phyloP scores from a whole-genome alignment of 92 coral and sea anemone genomes.

The Epizoanthus stellaris region DNA sequence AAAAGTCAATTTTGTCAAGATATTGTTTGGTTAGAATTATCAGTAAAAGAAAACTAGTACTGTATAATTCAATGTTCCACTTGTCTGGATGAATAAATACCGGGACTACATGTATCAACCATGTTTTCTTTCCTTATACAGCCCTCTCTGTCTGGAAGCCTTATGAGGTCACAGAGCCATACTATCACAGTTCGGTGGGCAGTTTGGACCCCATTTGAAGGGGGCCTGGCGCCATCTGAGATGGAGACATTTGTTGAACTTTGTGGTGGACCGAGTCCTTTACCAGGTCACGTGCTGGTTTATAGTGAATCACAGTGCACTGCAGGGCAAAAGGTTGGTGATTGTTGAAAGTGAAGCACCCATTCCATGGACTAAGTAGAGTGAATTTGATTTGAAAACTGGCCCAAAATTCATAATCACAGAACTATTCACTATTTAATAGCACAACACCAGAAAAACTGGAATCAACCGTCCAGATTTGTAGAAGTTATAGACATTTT shows the following conservation, averaged over 20 bases:
- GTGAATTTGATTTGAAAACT: no score
- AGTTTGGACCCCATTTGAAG: conserved; percentile 93
- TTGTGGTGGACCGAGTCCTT: conserved; percentile 70
- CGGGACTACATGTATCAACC: neutral
- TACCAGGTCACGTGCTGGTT: conserved; percentile 85
- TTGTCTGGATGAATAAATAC: neutral
- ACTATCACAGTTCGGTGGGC: conserved; percentile 85
- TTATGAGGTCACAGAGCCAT: conserved; percentile 90
- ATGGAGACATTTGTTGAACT: conserved; percentile 66
- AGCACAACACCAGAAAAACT: no score
- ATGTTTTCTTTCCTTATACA: conserved; percentile 14
- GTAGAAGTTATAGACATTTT: no score
- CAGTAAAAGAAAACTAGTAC: no score
- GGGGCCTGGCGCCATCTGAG: conserved; percentile 57
- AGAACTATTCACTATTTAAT: no score
- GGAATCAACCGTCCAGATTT: no score
- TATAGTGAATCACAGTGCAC: conserved; percentile 41
- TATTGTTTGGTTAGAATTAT: neutral
- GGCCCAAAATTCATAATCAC: no score
- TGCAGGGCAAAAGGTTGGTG: conserved; percentile 27
- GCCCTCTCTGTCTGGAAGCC: conserved; percentile 90
- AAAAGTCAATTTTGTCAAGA: neutral
- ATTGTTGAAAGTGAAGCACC: neutral
- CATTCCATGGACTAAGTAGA: no score
- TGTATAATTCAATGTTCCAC: neutral